Percentiles rank a stretch among this genome's conserved stretches.
Conservation (phyloP, 2,888 invertebrate genomes). For the Orchesellides sinensis region DNA sequence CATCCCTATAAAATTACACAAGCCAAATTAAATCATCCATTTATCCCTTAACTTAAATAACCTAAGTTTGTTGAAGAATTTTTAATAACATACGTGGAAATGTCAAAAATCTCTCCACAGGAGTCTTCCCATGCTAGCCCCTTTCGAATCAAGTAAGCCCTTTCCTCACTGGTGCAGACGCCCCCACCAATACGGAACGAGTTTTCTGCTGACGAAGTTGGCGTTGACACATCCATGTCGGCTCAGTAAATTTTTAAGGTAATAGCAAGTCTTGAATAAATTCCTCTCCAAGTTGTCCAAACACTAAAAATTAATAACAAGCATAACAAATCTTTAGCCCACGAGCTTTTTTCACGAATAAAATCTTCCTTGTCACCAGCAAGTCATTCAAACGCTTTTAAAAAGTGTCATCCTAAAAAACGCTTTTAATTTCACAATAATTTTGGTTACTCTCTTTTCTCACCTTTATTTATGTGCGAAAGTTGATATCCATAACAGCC, state of each 20-base stretch:
- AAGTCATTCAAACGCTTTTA: not conserved
- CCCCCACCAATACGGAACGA: constrained; percentile 54
- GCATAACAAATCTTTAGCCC: no score
- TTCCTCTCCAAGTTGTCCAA: no score
- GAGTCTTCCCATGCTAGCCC: constrained; percentile 52
- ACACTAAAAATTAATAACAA: no score
- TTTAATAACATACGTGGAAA: constrained; percentile 68
- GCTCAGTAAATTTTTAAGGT: no score
- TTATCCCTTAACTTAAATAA: constrained; percentile 2
- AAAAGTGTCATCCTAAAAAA: not conserved
- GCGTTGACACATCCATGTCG: not conserved
- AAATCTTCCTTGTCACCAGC: no score
- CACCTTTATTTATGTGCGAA: no score
- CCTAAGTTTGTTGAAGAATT: not conserved
- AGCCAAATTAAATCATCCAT: not conserved
- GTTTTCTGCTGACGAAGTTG: not conserved
- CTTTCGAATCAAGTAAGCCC: constrained; percentile 47
- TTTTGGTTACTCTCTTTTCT: no score
- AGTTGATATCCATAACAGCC: no score
- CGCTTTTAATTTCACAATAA: no score
- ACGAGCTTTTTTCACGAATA: not conserved
- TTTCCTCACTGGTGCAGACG: constrained; percentile 52
- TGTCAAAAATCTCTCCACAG: constrained; percentile 63
- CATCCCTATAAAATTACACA: constrained; percentile 15
- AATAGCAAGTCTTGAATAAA: not conserved